Evolutionary conservation across 2,888 invertebrate species (phyloP).

Genomic region (Muscina levida): DNA sequence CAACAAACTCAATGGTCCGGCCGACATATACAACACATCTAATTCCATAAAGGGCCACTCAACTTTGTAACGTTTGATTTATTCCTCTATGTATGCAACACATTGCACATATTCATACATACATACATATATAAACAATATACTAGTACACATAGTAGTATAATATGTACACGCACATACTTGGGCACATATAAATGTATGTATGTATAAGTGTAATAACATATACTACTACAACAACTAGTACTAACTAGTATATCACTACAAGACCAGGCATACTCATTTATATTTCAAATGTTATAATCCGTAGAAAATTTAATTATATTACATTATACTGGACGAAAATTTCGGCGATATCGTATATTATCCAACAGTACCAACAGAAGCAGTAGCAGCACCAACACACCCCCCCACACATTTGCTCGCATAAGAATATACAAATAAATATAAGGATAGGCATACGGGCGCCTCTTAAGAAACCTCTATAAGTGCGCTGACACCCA

Average conservation of each 20-base stretch:
- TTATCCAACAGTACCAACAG: constrained; percentile 20
- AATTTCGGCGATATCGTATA: constrained; percentile 46
- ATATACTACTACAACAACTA: background rate
- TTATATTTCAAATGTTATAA: constrained; percentile 66
- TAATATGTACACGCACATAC: background rate
- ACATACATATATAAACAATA: constrained; percentile 30
- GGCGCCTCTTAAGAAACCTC: no score
- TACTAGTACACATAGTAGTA: background rate
- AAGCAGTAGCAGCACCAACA: background rate
- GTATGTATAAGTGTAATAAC: no score
- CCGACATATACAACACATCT: constrained; percentile 60
- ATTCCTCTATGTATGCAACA: constrained; percentile 36
- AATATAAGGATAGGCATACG: background rate
- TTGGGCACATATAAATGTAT: no score
- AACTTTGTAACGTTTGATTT: constrained; percentile 65
- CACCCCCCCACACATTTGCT: background rate
- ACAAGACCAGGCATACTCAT: constrained; percentile 61
- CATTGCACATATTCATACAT: constrained; percentile 44
- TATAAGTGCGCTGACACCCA: no score
- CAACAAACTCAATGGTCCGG: no score
- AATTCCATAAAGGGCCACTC: constrained; percentile 66
- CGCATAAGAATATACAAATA: constrained; percentile 11
- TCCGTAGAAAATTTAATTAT: constrained; percentile 64
- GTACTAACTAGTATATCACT: no score
- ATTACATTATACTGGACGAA: constrained; percentile 51